Conservation (phyloP, 2,888 invertebrate genomes). For the Drosophila lacicola region DNA sequence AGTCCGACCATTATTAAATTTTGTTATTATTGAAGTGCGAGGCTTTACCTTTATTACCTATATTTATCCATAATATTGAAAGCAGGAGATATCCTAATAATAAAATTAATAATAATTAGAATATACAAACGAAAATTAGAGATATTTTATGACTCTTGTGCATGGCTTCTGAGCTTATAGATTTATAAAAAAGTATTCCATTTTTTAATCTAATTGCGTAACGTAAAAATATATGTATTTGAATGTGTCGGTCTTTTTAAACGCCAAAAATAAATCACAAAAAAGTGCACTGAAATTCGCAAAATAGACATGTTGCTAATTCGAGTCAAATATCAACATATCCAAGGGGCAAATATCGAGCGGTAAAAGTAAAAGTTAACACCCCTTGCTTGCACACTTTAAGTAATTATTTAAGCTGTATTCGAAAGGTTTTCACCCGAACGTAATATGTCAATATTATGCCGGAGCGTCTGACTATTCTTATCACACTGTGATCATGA, state of each 20-base stretch:
- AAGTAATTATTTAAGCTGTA: background rate
- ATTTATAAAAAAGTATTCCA: too few species aligned
- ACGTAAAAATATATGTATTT: background rate
- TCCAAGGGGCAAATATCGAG: background rate
- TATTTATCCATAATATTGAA: too few species aligned
- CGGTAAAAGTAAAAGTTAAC: slow-evolving; percentile 18
- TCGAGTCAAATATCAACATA: background rate
- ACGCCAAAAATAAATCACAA: slow-evolving; percentile 24
- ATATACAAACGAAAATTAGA: too few species aligned
- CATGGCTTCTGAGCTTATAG: too few species aligned
- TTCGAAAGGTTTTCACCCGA: slow-evolving; percentile 6
- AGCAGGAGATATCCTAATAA: too few species aligned
- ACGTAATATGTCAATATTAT: background rate
- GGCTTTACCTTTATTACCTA: too few species aligned
- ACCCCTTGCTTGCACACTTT: too few species aligned
- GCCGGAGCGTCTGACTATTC: background rate
- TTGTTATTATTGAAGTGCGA: too few species aligned
- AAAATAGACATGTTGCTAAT: slow-evolving; percentile 5
- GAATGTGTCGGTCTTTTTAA: background rate
- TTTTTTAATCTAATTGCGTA: background rate
- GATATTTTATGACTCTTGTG: too few species aligned
- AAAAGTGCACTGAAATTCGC: slow-evolving; percentile 14
- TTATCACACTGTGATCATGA: background rate
- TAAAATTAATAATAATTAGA: too few species aligned
- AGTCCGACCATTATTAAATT: too few species aligned